Percentiles rank a stretch among this genome's conserved stretches.
phyloP scores from a whole-genome alignment of 2,888 invertebrate genomes.

The Scrobipalpa costella region DNA sequence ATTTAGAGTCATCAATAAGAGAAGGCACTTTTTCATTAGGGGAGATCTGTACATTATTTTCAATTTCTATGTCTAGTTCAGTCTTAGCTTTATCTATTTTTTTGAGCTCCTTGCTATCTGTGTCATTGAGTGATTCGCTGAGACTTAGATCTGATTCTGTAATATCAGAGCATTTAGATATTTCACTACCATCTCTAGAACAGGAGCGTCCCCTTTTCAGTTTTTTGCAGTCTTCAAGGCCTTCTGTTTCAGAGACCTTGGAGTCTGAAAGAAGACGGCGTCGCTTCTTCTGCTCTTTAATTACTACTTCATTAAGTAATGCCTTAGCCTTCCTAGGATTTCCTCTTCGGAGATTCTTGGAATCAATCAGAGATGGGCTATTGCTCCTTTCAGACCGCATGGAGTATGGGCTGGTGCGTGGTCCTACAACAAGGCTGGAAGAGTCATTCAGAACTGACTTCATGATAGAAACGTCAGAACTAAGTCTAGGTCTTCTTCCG shows the following conservation, averaged over 20 bases:
- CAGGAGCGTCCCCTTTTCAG: constrained; percentile 73
- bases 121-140: constrained; percentile 76
- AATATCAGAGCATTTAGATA: constrained; percentile 82
- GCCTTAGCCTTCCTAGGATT: constrained; percentile 83
- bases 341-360: constrained; percentile 83
- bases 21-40: constrained; percentile 79
- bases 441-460: constrained; percentile 70
- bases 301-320: constrained; percentile 80
- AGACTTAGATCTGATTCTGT: constrained; percentile 84
- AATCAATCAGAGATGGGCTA: constrained; percentile 73
- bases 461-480: constrained; percentile 75
- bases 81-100: constrained; percentile 79
- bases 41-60: constrained; percentile 79
- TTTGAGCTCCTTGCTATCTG: constrained; percentile 73
- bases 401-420: constrained; percentile 81
- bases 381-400: constrained; percentile 82
- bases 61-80: constrained; percentile 80
- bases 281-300: constrained; percentile 79
- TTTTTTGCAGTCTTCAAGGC: constrained; percentile 68
- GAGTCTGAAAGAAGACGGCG: constrained; percentile 80
- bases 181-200: constrained; percentile 81
- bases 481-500: constrained; percentile 66
- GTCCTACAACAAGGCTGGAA: constrained; percentile 64
- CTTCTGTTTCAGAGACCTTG: constrained; percentile 63
- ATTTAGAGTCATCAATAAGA: constrained; percentile 68